Evolutionary conservation across 1,140 invertebrate genomes (phyloP).

Genomic region (Nymphalis io): DNA sequence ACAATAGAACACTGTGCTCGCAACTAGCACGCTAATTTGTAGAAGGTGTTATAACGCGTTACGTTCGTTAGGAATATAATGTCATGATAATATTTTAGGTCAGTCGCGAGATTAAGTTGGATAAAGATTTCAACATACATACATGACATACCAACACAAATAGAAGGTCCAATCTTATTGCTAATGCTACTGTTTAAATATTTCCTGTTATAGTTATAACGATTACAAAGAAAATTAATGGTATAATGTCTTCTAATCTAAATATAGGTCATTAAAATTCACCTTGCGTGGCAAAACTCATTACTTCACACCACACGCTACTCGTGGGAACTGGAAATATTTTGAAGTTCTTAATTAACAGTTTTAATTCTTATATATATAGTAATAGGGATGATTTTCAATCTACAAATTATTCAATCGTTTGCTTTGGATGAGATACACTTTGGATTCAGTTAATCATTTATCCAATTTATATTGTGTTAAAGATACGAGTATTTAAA

Average conservation of each 20-base stretch:
- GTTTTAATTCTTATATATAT: background rate
- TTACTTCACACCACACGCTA: constrained; percentile 37
- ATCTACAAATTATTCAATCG: background rate
- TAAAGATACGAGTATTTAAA: constrained; percentile 17
- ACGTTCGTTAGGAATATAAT: no score
- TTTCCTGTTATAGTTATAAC: constrained; percentile 18
- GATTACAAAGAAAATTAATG: constrained; percentile 29
- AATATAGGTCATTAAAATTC: constrained; percentile 35
- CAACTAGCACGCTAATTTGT: no score
- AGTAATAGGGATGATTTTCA: constrained; percentile 7
- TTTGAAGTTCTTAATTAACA: background rate
- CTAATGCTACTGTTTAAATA: background rate
- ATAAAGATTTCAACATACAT: no score
- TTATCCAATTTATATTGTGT: constrained; percentile 28
- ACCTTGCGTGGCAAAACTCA: constrained; percentile 42
- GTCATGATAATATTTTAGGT: no score
- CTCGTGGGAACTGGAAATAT: constrained; percentile 37
- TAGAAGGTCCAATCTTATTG: background rate
- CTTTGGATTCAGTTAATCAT: constrained; percentile 21
- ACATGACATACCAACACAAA: background rate
- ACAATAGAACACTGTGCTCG: no score
- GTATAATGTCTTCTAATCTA: constrained; percentile 26
- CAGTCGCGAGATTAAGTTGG: no score
- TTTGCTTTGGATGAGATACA: constrained; percentile 21
- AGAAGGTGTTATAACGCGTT: no score